Evolutionary conservation across 1,140 invertebrate genomes (phyloP).

Genomic region (Hylaeus volcanicus): DNA sequence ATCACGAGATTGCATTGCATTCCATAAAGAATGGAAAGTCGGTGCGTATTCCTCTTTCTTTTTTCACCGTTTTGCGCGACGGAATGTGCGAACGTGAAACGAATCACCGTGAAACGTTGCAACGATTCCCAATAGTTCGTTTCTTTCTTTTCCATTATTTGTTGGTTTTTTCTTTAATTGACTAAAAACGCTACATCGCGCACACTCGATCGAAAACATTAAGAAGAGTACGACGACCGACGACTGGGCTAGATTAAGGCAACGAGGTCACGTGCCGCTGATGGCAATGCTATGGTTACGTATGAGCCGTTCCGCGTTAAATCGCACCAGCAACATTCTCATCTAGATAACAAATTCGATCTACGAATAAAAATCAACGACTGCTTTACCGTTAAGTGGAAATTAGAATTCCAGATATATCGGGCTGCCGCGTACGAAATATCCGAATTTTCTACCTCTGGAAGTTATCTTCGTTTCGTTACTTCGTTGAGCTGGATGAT

Average conservation of each 20-base stretch:
- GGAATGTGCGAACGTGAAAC: conserved; percentile 7
- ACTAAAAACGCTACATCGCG: neutral
- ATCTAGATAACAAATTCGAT: neutral
- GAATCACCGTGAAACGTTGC: conserved; percentile 29
- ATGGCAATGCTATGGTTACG: conserved; percentile 38
- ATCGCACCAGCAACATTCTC: neutral
- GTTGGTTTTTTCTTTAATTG: neutral
- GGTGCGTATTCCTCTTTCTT: conserved; percentile 48
- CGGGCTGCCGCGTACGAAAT: too few relatives aligned
- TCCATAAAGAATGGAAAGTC: conserved; percentile 59
- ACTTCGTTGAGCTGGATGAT: too few relatives aligned
- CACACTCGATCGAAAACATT: conserved; percentile 30
- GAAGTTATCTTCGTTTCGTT: too few relatives aligned
- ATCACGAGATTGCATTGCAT: conserved; percentile 49
- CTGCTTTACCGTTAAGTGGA: too few relatives aligned
- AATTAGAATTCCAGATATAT: too few relatives aligned
- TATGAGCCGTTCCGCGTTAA: conserved; percentile 8
- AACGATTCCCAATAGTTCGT: conserved; percentile 21
- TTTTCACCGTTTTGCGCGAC: neutral
- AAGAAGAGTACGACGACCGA: conserved; percentile 47
- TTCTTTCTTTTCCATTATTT: neutral
- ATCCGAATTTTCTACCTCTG: too few relatives aligned
- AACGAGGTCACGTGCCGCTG: conserved; percentile 72
- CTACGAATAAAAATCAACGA: too few relatives aligned
- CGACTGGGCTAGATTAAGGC: conserved; percentile 73